Evolutionary conservation across 2,888 invertebrate genomes (phyloP).

Genomic region (Eupithecia insigniata): DNA sequence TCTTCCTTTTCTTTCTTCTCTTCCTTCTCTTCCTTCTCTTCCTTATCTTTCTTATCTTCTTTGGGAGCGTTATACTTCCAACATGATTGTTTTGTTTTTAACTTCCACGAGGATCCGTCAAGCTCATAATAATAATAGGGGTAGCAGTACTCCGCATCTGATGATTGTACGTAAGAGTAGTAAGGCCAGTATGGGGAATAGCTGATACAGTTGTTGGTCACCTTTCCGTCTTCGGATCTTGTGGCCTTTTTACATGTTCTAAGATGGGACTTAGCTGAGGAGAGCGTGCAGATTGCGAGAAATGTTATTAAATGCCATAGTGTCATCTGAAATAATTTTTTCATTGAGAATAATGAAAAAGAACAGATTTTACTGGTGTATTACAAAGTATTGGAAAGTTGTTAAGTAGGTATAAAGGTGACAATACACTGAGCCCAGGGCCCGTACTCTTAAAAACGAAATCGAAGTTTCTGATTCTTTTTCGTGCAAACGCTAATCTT

Average conservation of each 20-base stretch:
- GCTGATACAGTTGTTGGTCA: background rate
- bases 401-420: no score
- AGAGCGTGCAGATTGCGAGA: background rate
- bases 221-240: background rate
- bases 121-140: background rate
- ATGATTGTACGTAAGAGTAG: background rate
- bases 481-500: no score
- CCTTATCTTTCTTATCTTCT: no score
- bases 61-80: background rate
- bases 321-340: background rate
- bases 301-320: background rate
- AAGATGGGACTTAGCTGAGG: background rate
- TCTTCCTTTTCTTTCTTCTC: no score
- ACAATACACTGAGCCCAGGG: no score
- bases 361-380: no score
- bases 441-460: no score
- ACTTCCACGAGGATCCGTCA: background rate
- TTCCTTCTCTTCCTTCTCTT: no score
- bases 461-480: no score
- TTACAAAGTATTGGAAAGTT: no score
- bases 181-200: background rate
- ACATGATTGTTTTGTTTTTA: background rate
- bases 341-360: background rate
- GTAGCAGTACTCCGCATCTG: slow-evolving; percentile 10
- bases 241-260: background rate